Conservation (phyloP, 2,797 vertebrate genomes). For the Phalanger gymnotis region DNA sequence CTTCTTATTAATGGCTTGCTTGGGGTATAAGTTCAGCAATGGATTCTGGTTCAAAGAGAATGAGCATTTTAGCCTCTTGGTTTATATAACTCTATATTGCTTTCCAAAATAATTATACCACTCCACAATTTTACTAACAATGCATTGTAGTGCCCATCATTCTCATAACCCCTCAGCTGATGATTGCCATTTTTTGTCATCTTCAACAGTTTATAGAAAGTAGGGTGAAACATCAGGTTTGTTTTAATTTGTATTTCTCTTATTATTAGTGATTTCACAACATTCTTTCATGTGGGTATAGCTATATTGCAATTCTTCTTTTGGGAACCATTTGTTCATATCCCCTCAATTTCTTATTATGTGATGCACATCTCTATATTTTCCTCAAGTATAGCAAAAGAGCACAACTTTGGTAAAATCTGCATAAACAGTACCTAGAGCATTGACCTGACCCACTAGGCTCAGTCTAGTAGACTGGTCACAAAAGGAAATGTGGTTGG, state of each 20-base stretch:
- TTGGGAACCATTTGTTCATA: not conserved
- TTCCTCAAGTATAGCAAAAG: not conserved
- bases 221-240: not conserved
- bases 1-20: not conserved
- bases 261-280: not conserved
- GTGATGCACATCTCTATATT: not conserved
- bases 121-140: not conserved
- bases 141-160: not conserved
- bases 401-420: not conserved
- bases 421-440: not conserved
- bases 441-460: not conserved
- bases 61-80: not conserved
- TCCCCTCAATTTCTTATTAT: not conserved
- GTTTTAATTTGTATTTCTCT: not conserved
- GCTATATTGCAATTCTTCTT: not conserved
- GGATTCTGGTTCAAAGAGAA: not conserved
- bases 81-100: not conserved
- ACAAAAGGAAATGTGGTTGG: not conserved
- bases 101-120: not conserved
- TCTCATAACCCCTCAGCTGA: not conserved
- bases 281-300: not conserved
- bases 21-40: not conserved
- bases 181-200: not conserved
- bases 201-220: not conserved
- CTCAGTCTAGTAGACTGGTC: not conserved